Base-by-base conservation (phyloP, 37 sponge, comb jelly and placozoan genomes). In the Tethya wilhelma region DNA sequence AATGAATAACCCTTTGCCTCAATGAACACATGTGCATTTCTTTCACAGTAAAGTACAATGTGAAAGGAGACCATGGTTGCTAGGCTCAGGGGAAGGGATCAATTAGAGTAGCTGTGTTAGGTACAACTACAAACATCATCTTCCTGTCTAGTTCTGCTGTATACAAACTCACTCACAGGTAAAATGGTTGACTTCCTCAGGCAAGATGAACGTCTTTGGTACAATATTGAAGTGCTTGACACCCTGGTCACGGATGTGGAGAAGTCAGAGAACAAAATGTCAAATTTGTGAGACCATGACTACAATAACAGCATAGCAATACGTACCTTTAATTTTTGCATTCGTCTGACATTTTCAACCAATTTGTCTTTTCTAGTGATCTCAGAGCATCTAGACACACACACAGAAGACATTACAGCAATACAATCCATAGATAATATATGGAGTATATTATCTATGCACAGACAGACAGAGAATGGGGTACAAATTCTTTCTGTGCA, bases 361-460 rank as follows among this genome's bases (percentile, higher is more conserved):
- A 93, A 56, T 36, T 79, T 74, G 68, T 93, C 93, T 77, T 93
- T 93, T 26, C 89, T 74, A 7, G 93, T 93, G 20, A 93, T 59
- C 70, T 87, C 84, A 33, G 59, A 84, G 7, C 82, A 92, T 19
- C 93, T 87, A 40, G 29, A 78, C 23, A 73, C 23, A 49, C 34
- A 73, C 53, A n/a, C 30, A 73, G 20, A 33, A 73, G 53, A 29
- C 33, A 44, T 37, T 49, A 6, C 56, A 9, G 14, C 53, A 14
- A 49, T 49, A 14, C 14, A 49, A 14, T 49, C 9, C 14, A 49
- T 49, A 49, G 14, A 49, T 49, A 49, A 49, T 49, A 9, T 49
- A 49, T 49, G 53, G n/a, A n/a, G n/a, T n/a, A n/a, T n/a, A n/a
- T n/a, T n/a, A n/a, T n/a, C n/a, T n/a, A n/a, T n/a, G n/a, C n/a